A percentile compares a stretch with the other conserved stretches of the same genome.
phyloP scores from a whole-genome alignment of 2,888 invertebrate genomes.

The Plebejus melissa region DNA sequence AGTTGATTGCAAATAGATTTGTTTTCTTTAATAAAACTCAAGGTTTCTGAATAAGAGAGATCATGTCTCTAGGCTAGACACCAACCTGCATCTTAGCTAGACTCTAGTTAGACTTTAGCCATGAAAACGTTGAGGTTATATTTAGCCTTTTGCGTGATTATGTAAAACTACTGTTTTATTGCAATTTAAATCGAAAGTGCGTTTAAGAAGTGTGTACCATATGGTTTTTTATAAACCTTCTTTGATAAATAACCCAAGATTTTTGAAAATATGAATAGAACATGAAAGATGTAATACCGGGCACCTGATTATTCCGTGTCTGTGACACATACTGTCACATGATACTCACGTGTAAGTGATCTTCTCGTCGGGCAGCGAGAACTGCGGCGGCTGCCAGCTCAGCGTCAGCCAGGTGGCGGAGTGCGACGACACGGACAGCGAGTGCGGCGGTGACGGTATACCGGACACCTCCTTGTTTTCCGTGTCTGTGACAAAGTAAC shows the following conservation, averaged over 20 bases:
- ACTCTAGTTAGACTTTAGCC: too few species aligned
- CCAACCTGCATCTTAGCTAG: too few species aligned
- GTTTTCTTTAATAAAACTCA: background rate
- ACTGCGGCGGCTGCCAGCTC: conserved; percentile 91
- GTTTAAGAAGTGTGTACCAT: too few species aligned
- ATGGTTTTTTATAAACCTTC: too few species aligned
- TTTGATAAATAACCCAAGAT: too few species aligned
- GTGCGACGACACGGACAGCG: conserved; percentile 86
- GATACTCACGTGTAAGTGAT: conserved; percentile 84
- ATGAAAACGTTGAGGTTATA: too few species aligned
- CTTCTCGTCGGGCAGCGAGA: conserved; percentile 88
- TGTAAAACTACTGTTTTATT: too few species aligned
- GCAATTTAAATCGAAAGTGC: too few species aligned
- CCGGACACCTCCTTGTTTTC: conserved; percentile 77
- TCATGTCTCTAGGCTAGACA: too few species aligned
- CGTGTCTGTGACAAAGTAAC: conserved; percentile 40
- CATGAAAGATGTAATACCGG: conserved; percentile 46
- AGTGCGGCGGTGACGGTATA: conserved; percentile 90
- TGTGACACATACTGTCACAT: conserved; percentile 31
- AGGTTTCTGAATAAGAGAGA: too few species aligned
- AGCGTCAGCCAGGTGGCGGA: conserved; percentile 90
- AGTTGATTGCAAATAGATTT: background rate
- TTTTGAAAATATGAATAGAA: too few species aligned
- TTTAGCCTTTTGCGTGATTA: too few species aligned
- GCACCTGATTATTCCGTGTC: conserved; percentile 66